Evolutionary conservation across 1,140 invertebrate species (phyloP).

Genomic region (Neuroterus valhalla): DNA sequence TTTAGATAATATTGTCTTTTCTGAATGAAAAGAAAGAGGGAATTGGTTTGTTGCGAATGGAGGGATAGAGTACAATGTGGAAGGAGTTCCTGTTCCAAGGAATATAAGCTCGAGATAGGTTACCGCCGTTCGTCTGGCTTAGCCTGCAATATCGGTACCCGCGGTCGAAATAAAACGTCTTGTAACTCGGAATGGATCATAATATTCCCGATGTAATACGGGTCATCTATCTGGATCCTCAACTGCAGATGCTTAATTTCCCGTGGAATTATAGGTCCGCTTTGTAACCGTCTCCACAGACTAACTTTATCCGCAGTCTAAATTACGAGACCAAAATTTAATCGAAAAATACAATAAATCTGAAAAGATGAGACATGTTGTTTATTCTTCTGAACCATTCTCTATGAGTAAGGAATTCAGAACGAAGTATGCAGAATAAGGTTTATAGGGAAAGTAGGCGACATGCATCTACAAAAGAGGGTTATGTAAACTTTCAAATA

Average conservation of each 20-base stretch:
- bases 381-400: too few species aligned
- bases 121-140: constrained; percentile 58
- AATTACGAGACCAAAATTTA: too few species aligned
- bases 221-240: constrained; percentile 56
- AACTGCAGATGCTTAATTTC: constrained; percentile 50
- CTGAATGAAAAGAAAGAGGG: neutral
- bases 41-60: constrained; percentile 25
- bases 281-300: constrained; percentile 32
- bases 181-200: constrained; percentile 61
- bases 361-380: too few species aligned
- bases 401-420: too few species aligned
- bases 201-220: constrained; percentile 58
- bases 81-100: neutral
- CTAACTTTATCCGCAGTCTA: neutral
- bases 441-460: too few species aligned
- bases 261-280: constrained; percentile 43
- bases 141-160: constrained; percentile 56
- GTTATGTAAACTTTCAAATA: too few species aligned
- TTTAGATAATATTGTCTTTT: too few species aligned
- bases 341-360: too few species aligned
- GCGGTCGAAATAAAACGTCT: constrained; percentile 58
- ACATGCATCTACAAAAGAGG: too few species aligned
- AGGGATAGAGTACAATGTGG: neutral
- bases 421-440: too few species aligned
- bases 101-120: constrained; percentile 42